phyloP scores from a whole-genome alignment of 1,140 invertebrate genomes.

The Zaprionus davidi region DNA sequence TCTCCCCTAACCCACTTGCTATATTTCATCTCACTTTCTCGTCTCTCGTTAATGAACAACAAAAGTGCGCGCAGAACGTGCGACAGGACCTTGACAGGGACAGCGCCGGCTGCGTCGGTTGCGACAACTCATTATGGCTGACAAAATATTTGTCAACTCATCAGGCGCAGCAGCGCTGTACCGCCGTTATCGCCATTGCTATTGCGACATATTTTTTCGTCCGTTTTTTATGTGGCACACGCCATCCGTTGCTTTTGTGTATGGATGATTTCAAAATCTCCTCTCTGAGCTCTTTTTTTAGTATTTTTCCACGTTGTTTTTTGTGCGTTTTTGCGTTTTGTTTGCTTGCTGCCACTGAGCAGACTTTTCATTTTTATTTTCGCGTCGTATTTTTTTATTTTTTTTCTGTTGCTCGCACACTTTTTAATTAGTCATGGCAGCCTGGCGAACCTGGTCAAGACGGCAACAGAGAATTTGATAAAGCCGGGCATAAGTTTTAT shows the following conservation, averaged over 20 bases:
- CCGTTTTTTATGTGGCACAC: constrained; percentile 10
- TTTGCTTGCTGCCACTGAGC: constrained; percentile 41
- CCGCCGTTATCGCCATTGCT: constrained; percentile 32
- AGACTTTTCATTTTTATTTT: constrained; percentile 28
- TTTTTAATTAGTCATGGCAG: constrained; percentile 69
- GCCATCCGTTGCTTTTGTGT: constrained; percentile 24
- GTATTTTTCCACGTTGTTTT: constrained; percentile 23
- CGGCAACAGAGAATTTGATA: constrained; percentile 28
- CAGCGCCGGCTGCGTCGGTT: neutral
- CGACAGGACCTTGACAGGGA: constrained; percentile 24
- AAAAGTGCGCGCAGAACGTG: constrained; percentile 16
- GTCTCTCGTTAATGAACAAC: constrained; percentile 54
- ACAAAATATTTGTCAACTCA: constrained; percentile 83
- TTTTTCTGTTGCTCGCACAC: constrained; percentile 34
- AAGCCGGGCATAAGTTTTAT: constrained; percentile 61
- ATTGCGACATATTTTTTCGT: constrained; percentile 43
- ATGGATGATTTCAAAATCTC: constrained; percentile 27
- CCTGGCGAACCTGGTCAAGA: constrained; percentile 11
- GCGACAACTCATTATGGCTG: constrained; percentile 72
- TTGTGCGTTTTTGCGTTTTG: constrained; percentile 49
- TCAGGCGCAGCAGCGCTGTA: constrained; percentile 37
- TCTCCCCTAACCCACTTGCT: neutral
- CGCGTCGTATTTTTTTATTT: constrained; percentile 4
- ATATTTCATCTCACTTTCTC: neutral
- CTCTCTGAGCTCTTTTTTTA: neutral